These are phyloP conservation scores for Teleogryllus occipitalis DNA, from an alignment of 1,140 invertebrate genomes.

Conservation along the genomic window DNA sequence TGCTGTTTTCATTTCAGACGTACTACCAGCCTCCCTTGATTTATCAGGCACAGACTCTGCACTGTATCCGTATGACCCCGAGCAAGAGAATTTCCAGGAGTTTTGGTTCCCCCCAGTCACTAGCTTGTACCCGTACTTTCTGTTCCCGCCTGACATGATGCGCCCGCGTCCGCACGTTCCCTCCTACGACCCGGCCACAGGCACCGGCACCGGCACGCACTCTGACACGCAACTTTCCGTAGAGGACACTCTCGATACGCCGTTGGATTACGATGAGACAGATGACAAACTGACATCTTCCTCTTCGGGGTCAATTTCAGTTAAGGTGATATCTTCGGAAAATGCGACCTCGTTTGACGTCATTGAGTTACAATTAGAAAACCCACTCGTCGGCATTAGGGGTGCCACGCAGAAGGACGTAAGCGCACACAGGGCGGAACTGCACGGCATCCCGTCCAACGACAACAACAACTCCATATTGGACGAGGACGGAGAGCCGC, in stretches of 20 bases:
- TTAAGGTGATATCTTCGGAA: constrained; percentile 40
- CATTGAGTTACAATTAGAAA: constrained; percentile 44
- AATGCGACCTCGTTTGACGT: constrained; percentile 38
- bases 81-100: constrained; percentile 42
- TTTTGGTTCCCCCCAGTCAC: constrained; percentile 42
- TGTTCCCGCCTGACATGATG: constrained; percentile 37
- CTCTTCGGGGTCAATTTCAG: constrained; percentile 38
- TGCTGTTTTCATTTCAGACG: constrained; percentile 42
- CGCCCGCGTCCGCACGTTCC: constrained; percentile 29
- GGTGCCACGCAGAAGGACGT: constrained; percentile 23
- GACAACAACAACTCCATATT: constrained; percentile 20
- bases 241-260: constrained; percentile 36
- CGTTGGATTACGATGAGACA: constrained; percentile 34
- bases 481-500: constrained; percentile 21
- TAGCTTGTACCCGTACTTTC: constrained; percentile 48
- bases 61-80: constrained; percentile 43
- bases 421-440: constrained; percentile 16
- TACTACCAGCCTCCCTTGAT: constrained; percentile 44
- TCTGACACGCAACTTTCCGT: constrained; percentile 34
- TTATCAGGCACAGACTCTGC: constrained; percentile 46
- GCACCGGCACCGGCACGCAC: constrained; percentile 33
- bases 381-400: constrained; percentile 37
- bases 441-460: constrained; percentile 20
- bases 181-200: constrained; percentile 31
- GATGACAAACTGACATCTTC: constrained; percentile 36